Evolutionary conservation across 2,113 vertebrate species (phyloP), one percentile per base, ranked within the genome.

Genomic region (Pontoporia blainvillei): DNA sequence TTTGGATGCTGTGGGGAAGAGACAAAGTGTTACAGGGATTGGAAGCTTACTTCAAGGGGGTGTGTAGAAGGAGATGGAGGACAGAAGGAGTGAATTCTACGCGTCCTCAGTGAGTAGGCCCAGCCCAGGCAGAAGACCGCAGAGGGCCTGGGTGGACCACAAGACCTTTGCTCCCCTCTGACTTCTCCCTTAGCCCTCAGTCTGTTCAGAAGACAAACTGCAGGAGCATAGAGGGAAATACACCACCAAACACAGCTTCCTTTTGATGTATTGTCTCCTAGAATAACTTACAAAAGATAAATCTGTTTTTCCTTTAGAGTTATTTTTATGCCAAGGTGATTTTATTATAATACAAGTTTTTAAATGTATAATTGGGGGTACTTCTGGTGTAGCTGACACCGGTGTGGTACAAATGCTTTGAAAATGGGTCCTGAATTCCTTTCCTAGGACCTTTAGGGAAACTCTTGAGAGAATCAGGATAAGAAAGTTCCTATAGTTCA

Each of bases 331-430:
- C 72, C 36, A 79, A 69, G 76, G 79, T 91, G 72, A 59, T 89
- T 94, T 76, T 86, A 82, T 95, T 64, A 25, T 82, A 52, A 64
- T 66, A 83, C 5, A 41, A 59, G 66, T 71, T 93, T 71, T 14
- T n/a, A 59, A 91, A 69, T 34, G 29, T 49, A 86, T 21, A 62
- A 92, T 21, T n/a, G 34, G 59, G 29, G 29, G 20, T 67, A 23
- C 82, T 62, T 46, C 49, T n/a, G 15, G 11, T 46, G 11, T 75
- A 27, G 10, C 39, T 86, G 12, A 73, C 49, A 5, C 41, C 76
- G 9, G 18, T 44, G 29, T 57, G 31, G 64, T 66, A 34, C 18
- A 44, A 14, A 39, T 62, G 29, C 20, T 89, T 54, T 94, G 86
- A 75, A 90, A 93, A 41, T 49, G 11, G 59, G 4, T 36, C 5